These are phyloP conservation scores for Thumatha senex DNA, from an alignment of 2,888 invertebrate species.

Conservation along the genomic window DNA sequence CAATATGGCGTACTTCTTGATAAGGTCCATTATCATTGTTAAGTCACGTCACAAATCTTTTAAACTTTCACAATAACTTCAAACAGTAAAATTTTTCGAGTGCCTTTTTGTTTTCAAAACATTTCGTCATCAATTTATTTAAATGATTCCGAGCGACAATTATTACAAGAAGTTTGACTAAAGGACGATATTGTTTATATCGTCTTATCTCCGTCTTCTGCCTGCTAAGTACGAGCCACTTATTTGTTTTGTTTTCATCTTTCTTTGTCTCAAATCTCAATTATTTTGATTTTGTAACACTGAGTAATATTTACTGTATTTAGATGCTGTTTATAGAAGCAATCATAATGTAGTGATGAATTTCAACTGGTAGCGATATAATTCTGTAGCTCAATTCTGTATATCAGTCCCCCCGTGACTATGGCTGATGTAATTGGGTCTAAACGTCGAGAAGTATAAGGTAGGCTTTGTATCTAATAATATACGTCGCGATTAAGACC, in stretches of 20 bases:
- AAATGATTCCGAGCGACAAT: constrained; percentile 34
- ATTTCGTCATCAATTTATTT: constrained; percentile 31
- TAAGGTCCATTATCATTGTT: constrained; percentile 2
- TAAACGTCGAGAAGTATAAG: no score
- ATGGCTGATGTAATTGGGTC: no score
- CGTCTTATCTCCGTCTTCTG: constrained; percentile 6
- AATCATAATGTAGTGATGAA: no score
- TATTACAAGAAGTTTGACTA: constrained; percentile 28
- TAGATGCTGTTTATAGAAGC: no score
- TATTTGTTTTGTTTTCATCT: constrained; percentile 33
- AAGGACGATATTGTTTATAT: constrained; percentile 9
- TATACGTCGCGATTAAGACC: no score
- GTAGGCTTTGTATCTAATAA: no score
- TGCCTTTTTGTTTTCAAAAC: constrained; percentile 16
- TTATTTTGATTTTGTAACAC: constrained; percentile 12
- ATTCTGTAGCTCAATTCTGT: no score
- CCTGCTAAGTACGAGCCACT: constrained; percentile 10
- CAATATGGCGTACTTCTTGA: not conserved
- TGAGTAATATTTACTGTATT: constrained; percentile 8
- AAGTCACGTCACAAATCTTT: constrained; percentile 3
- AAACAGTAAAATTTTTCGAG: constrained; percentile 1
- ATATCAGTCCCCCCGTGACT: no score
- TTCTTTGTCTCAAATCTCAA: constrained; percentile 24
- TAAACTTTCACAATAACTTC: constrained; percentile 6
- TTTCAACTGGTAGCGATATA: no score